Conservation (phyloP, 1,140 invertebrate species). For the Acromyrmex charruanus region DNA sequence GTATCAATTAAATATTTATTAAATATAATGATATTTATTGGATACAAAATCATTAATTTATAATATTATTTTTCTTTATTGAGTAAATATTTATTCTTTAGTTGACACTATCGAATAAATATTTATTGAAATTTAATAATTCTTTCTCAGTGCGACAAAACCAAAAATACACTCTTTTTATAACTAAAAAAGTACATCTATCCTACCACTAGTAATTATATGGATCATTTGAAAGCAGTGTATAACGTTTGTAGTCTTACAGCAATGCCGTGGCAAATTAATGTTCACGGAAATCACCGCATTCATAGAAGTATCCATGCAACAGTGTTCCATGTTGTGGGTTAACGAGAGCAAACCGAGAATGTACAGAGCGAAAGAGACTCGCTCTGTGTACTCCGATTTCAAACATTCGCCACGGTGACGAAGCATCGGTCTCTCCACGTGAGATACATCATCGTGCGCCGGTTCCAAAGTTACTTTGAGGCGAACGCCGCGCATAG, state of each 20-base stretch:
- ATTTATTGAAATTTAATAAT: too few relatives aligned
- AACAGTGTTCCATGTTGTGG: not conserved
- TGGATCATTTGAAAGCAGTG: not conserved
- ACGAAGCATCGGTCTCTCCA: constrained; percentile 52
- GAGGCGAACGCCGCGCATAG: constrained; percentile 19
- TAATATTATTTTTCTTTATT: too few relatives aligned
- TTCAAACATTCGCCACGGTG: constrained; percentile 50
- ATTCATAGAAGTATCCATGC: constrained; percentile 18
- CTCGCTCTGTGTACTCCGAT: constrained; percentile 24
- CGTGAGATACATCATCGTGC: constrained; percentile 30
- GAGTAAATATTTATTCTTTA: too few relatives aligned
- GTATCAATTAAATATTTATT: too few relatives aligned
- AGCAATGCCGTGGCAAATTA: constrained; percentile 23
- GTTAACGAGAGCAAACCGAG: constrained; percentile 30
- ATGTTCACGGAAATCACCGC: constrained; percentile 2
- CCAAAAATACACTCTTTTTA: not conserved
- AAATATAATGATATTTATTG: too few relatives aligned
- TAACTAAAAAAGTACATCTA: not conserved
- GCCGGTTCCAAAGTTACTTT: constrained; percentile 46
- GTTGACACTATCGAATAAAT: too few relatives aligned
- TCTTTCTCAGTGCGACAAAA: not conserved
- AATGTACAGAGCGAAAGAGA: not conserved
- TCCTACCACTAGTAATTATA: not conserved
- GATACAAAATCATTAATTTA: too few relatives aligned
- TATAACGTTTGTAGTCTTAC: constrained; percentile 1